Conservation (phyloP, 2,797 vertebrate species). For the Smutsia temminckii region DNA sequence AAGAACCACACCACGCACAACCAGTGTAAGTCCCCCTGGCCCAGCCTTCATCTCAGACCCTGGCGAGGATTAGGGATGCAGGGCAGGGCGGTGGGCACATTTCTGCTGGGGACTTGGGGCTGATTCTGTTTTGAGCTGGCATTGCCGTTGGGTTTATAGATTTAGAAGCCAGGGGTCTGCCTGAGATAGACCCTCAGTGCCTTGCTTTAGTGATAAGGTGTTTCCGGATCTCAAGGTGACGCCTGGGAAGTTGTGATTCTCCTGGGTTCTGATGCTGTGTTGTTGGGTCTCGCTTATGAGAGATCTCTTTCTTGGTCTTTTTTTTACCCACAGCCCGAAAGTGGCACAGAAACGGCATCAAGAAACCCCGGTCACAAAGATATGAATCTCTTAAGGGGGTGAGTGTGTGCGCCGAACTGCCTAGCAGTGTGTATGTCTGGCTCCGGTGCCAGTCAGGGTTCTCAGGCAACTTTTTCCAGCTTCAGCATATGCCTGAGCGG, state of each 20-base stretch:
- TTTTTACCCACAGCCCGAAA: constrained; percentile 89
- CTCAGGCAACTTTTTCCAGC: neutral
- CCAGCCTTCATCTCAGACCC: neutral
- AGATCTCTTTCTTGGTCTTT: neutral
- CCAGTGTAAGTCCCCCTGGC: constrained; percentile 91
- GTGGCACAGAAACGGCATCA: constrained; percentile 98
- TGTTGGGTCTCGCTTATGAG: neutral
- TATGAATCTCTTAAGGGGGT: constrained; percentile 98
- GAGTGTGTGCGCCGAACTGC: constrained; percentile 74
- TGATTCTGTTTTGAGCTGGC: neutral
- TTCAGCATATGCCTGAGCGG: neutral
- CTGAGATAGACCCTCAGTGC: neutral
- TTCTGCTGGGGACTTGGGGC: neutral
- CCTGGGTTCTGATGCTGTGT: too few species aligned
- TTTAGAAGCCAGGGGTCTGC: neutral
- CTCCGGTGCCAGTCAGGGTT: neutral
- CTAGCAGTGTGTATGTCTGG: neutral
- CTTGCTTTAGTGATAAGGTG: neutral
- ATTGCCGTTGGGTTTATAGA: neutral
- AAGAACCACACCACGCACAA: constrained; percentile 99
- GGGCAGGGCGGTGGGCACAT: neutral
- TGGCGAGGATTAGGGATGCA: neutral
- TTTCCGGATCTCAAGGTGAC: neutral
- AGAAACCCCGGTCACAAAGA: constrained; percentile 92
- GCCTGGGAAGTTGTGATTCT: neutral